These are phyloP conservation scores for Argyresthia albistria DNA, from an alignment of 2,888 invertebrate species.

Conservation along the genomic window DNA sequence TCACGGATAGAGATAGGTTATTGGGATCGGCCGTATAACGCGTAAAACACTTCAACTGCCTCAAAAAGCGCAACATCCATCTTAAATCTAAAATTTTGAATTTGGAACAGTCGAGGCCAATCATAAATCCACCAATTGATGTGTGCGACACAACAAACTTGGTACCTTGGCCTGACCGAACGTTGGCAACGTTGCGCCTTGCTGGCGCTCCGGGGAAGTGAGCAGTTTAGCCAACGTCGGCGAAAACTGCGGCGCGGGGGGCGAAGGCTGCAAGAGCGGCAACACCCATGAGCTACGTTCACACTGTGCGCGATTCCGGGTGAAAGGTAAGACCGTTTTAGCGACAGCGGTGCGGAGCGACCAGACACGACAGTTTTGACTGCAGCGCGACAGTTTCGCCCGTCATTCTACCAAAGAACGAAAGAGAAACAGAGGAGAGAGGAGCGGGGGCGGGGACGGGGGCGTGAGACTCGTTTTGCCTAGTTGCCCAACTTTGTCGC, in stretches of 20 bases:
- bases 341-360: too few relatives aligned
- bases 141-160: constrained; percentile 33
- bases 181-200: constrained; percentile 56
- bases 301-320: too few relatives aligned
- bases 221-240: constrained; percentile 86
- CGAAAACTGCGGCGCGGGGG: constrained; percentile 75
- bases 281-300: constrained; percentile 46
- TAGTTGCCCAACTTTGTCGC: too few relatives aligned
- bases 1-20: too few relatives aligned
- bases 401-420: too few relatives aligned
- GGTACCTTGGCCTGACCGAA: constrained; percentile 72
- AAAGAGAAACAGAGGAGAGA: too few relatives aligned
- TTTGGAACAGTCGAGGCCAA: constrained; percentile 64
- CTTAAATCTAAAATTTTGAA: constrained; percentile 67
- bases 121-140: constrained; percentile 53
- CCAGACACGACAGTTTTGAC: too few relatives aligned
- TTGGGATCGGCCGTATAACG: too few relatives aligned
- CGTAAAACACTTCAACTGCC: constrained; percentile 18
- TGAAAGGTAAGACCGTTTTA: too few relatives aligned
- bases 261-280: constrained; percentile 65
- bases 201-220: constrained; percentile 76
- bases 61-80: constrained; percentile 17
- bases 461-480: too few relatives aligned
- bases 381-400: too few relatives aligned
- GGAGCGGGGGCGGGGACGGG: too few relatives aligned